Base-by-base conservation (phyloP, 2,113 vertebrate genomes). In the Myiopsitta monachus region DNA sequence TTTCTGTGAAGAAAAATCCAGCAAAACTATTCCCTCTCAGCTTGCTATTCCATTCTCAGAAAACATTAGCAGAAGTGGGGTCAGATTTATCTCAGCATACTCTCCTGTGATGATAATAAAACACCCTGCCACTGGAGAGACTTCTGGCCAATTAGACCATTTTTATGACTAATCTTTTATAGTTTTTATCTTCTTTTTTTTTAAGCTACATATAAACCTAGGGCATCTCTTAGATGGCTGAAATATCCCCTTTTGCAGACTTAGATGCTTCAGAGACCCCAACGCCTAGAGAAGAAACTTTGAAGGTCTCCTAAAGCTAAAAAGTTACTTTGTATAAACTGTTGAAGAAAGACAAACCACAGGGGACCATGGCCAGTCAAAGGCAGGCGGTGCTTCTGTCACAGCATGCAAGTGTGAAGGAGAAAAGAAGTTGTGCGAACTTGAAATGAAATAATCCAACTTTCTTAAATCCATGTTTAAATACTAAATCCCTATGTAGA, bases 101-200 rank as follows among this genome's bases (percentile, higher is more conserved):
- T 74, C 23, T 87, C 85, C 85, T 96, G 89, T 93, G 87, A 94
- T 94, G 86, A 96, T 97, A 97, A 96, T 97, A 95, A 98, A 97
- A 96, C 47, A 81, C 57, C 7, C 22, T 67, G 76, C 77, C 70
- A 96, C 96, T 78, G 83, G 80, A 93, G 91, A 96, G 91, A 94
- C 86, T 97, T 92, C 97, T 94, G 82, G 93, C 82, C 96, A 97
- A 95, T 96, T 96, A 97, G 89, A 96, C 87, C 44, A 77, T 88
- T 96, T 95, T 94, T 95, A 95, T 95, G 87, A 66, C 70, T 69
- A 93, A 82, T 87, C 90, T 92, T 97, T 97, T 90, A 91, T 41
- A 59, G 81, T 36, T 85, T 74, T 76, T 36, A 59, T 36, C 54
- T 74, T 75, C 57, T 46, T 67, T 94, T 91, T 77, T 80, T 88